Conservation (phyloP, 2,888 invertebrate genomes). For the Neoascia interrupta region DNA sequence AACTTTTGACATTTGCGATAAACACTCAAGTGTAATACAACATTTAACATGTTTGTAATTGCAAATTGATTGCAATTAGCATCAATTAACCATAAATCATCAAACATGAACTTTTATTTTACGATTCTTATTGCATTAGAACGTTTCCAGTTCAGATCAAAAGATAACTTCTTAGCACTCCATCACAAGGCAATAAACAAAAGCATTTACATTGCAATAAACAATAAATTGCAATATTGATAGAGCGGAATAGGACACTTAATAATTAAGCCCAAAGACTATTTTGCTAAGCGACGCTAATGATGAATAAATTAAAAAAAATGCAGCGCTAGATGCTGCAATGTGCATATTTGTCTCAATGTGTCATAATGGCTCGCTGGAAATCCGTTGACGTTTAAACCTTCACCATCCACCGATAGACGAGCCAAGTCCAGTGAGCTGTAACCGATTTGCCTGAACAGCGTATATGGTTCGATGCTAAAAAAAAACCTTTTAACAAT, state of each 20-base stretch:
- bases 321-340: not conserved
- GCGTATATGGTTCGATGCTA: slow-evolving; percentile 13
- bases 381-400: slow-evolving; percentile 61
- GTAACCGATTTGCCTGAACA: slow-evolving; percentile 27
- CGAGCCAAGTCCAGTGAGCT: slow-evolving; percentile 30
- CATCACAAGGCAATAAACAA: slow-evolving; percentile 35
- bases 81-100: slow-evolving; percentile 41
- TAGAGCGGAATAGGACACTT: slow-evolving; percentile 30
- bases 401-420: slow-evolving; percentile 35
- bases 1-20: slow-evolving; percentile 2
- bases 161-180: slow-evolving; percentile 30
- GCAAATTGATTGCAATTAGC: slow-evolving; percentile 40
- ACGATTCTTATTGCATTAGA: too few relatives aligned
- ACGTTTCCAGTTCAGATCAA: slow-evolving; percentile 24
- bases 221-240: slow-evolving; percentile 46
- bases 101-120: slow-evolving; percentile 33
- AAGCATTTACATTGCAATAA: slow-evolving; percentile 43
- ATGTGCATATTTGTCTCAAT: slow-evolving; percentile 37
- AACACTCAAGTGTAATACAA: not conserved
- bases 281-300: slow-evolving; percentile 5
- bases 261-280: not conserved
- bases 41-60: not conserved
- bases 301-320: too few relatives aligned
- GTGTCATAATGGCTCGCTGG: slow-evolving; percentile 36
- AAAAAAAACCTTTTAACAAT: slow-evolving; percentile 51